Evolutionary conservation across 1,140 invertebrate genomes (phyloP).

Genomic region (Atta colombica): DNA sequence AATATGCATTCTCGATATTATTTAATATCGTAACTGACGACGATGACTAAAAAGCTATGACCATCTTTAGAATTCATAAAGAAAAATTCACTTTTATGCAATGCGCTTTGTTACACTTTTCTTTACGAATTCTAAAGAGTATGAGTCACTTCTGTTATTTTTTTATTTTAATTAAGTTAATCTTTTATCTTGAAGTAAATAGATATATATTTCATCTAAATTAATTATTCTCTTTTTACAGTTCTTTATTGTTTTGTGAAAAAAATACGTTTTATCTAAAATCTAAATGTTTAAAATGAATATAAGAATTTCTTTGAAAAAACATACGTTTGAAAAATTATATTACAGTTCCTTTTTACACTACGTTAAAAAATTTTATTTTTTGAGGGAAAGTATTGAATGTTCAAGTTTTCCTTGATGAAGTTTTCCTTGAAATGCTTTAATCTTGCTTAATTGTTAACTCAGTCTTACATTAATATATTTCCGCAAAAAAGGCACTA

Average conservation of each 20-base stretch:
- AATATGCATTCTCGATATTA: background rate
- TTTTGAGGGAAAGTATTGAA: background rate
- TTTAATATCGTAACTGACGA: background rate
- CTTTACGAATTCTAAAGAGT: background rate
- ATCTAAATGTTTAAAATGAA: background rate
- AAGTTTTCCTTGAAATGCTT: background rate
- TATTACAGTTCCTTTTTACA: background rate
- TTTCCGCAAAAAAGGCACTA: background rate
- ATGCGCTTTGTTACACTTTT: background rate
- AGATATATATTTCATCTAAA: background rate
- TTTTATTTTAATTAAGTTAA: background rate
- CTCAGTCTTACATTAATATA: background rate
- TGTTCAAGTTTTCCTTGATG: background rate
- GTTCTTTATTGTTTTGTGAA: background rate
- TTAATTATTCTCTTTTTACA: background rate
- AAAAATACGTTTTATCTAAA: background rate
- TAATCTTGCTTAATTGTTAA: too few species aligned
- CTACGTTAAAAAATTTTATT: background rate
- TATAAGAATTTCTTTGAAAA: background rate
- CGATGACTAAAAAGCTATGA: conserved; percentile 6
- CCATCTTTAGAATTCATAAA: background rate
- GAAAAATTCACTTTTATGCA: background rate
- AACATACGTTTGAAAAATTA: background rate
- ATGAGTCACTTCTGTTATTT: background rate
- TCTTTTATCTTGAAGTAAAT: background rate